Percentiles rank a stretch among this genome's conserved stretches.
These are phyloP conservation scores for human (Homo sapiens) DNA, from an alignment of 2,113 vertebrate species.

Conservation along the genomic window GRCh38 chr21:29920501-29921000, in stretches of 20 bases:
- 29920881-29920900: background rate
- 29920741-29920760: background rate
- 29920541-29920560: background rate
- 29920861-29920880: background rate
- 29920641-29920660: background rate
- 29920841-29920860: background rate
- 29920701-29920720: background rate
- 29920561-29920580: background rate
- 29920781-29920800: background rate
- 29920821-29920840: background rate
- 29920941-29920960: background rate
- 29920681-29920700: no score
- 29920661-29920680: no score
- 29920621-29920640: background rate
- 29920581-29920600: background rate
- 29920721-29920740: background rate
- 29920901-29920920: background rate
- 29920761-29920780: background rate
- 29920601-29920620: background rate
- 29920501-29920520: background rate
- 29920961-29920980: background rate
- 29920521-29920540: background rate
- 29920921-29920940: background rate
- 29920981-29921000: background rate
- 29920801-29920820: background rate